Evolutionary conservation across 1,140 invertebrate species (phyloP), one percentile per base, ranked within the genome.

Genomic region (Spodoptera frugiperda): DNA sequence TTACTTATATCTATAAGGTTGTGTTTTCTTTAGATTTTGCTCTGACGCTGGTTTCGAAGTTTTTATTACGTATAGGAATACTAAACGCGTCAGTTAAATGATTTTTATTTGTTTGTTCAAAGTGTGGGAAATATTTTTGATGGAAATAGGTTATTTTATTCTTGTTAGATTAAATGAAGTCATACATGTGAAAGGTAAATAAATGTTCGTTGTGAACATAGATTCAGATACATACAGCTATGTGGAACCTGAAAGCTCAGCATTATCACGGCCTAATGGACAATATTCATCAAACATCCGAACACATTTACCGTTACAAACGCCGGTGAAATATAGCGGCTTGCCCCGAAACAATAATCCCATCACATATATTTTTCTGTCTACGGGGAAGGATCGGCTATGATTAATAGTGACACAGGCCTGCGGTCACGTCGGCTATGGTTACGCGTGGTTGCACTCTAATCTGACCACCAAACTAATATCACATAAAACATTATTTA

Each of bases 261-360:
- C 48, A 51, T 51, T 8, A 15, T 65, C 4, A 63, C 15, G 44
- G 44, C 12, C 21, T 65, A 65, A 48, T 21, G 39, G 11, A 48
- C 48, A 21, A 48, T 48, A 11, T 49, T 49, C 39, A 65, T 65
- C 61, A 65, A 65, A 48, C 21, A 61, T 44, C 17, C 30, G n/a
- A 61, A 44, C 14, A 61, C 33, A 61, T 44, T 61, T 44, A 39
- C 30, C 4, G 21, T 4, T 25, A 15, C 15, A 67, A 19, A 63
- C n/a, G 17, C 44, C 21, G 21, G 51, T 68, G 65, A 68, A 49
- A 68, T 30, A 68, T 68, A 8, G 15, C 65, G 46, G 46, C 46
- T 53, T 68, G 21, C 65, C 65, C 65, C n/a, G 30, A 68, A 68
- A 68, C 65, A 68, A 68, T 68, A 68, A 68, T 68, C 65, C 65